Conservation (phyloP, 2,888 invertebrate genomes). For the Eledone cirrhosa region DNA sequence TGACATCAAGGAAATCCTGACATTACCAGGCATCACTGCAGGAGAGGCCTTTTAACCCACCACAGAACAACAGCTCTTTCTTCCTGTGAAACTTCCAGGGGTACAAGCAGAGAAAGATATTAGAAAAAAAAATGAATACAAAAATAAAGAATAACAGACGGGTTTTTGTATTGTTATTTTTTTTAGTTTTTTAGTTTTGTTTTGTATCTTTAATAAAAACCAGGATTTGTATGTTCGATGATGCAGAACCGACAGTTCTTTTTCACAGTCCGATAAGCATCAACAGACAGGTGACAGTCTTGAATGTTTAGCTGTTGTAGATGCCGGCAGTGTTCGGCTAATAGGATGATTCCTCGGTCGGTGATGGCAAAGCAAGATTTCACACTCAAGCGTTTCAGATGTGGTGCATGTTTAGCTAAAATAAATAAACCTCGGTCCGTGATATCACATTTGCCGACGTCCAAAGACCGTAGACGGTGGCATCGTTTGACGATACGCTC, state of each 20-base stretch:
- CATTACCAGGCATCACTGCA: too few species aligned
- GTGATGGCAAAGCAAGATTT: conserved; percentile 91
- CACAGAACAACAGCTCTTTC: too few species aligned
- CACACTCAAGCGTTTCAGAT: conserved; percentile 87
- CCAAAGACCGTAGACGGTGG: conserved; percentile 84
- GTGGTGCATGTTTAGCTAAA: conserved; percentile 79
- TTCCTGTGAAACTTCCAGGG: too few species aligned
- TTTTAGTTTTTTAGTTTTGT: background rate
- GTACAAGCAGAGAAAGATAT: too few species aligned
- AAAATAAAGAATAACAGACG: too few species aligned
- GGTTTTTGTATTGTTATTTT: conserved; percentile 4
- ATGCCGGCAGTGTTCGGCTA: conserved; percentile 89
- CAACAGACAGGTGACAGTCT: conserved; percentile 87
- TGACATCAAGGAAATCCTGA: too few species aligned
- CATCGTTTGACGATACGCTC: conserved; percentile 86
- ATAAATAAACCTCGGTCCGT: conserved; percentile 88
- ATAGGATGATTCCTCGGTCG: conserved; percentile 85
- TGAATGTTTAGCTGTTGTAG: conserved; percentile 91
- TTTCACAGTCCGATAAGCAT: conserved; percentile 90
- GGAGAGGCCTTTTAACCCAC: too few species aligned
- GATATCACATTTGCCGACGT: conserved; percentile 92
- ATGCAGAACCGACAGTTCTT: conserved; percentile 91
- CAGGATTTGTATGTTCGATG: conserved; percentile 94
- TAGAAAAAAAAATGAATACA: too few species aligned
- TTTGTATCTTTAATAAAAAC: conserved; percentile 72